Evolutionary conservation across 53 echinoderm and acorn worm species (phyloP).

Genomic region (Temnopleurus reevesii): DNA sequence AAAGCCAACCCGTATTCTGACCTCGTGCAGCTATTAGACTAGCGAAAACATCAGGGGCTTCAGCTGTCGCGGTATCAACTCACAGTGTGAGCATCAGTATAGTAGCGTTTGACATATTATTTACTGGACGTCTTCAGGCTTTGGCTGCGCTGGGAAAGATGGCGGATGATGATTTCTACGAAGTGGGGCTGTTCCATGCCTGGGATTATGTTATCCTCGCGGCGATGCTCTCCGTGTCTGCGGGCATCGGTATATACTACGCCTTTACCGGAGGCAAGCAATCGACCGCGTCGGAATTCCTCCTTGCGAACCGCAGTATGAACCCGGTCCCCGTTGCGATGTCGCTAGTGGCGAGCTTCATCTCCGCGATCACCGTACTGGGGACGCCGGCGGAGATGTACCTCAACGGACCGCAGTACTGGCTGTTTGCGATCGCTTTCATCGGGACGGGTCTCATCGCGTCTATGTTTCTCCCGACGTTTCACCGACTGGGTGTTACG

Average conservation of each 20-base stretch:
- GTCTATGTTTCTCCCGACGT: conserved; percentile 57
- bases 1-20: no score
- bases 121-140: no score
- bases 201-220: conserved; percentile 80
- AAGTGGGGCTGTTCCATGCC: conserved; percentile 32
- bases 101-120: no score
- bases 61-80: no score
- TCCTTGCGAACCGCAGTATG: conserved; percentile 80
- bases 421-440: conserved; percentile 63
- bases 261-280: conserved; percentile 79
- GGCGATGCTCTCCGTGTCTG: conserved; percentile 66
- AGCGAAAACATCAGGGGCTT: no score
- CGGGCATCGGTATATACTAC: conserved; percentile 75
- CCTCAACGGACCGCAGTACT: conserved; percentile 76
- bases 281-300: conserved; percentile 73
- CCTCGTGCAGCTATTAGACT: no score
- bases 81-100: no score
- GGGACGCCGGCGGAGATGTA: conserved; percentile 90
- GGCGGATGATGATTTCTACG: neutral
- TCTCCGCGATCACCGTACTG: conserved; percentile 80
- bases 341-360: conserved; percentile 79
- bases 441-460: conserved; percentile 43
- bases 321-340: conserved; percentile 78
- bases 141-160: no score
- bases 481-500: conserved; percentile 43